Evolutionary conservation across 2,888 invertebrate genomes (phyloP).

Genomic region (Psylliodes chrysocephalus): DNA sequence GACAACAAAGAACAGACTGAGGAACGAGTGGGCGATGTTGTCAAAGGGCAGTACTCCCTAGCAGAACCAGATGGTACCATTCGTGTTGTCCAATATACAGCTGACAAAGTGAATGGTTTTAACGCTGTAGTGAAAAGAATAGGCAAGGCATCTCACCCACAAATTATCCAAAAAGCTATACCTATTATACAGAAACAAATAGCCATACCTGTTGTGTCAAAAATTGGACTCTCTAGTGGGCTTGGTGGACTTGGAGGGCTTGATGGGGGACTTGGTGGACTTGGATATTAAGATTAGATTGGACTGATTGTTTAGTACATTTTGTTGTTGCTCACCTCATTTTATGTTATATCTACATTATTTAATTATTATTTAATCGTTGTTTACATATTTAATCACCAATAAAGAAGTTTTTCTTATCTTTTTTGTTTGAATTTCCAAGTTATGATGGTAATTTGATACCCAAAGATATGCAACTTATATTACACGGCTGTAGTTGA

Average conservation of each 20-base stretch:
- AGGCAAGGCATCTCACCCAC: slow-evolving; percentile 51
- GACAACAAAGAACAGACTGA: slow-evolving; percentile 66
- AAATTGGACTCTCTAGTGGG: neutral
- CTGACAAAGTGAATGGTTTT: slow-evolving; percentile 71
- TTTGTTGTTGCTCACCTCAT: neutral
- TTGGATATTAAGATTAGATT: neutral
- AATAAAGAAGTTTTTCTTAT: too few relatives aligned
- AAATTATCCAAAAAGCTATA: neutral
- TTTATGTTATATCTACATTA: neutral
- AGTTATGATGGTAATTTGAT: too few relatives aligned
- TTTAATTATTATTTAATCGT: neutral
- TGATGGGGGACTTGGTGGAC: neutral
- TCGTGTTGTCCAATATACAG: slow-evolving; percentile 72
- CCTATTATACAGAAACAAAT: neutral
- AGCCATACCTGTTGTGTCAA: neutral
- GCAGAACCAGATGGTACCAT: slow-evolving; percentile 72
- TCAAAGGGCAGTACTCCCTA: slow-evolving; percentile 72
- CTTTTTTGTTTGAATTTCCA: too few relatives aligned
- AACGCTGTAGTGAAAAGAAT: slow-evolving; percentile 71
- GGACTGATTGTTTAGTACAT: neutral
- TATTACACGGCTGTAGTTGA: too few relatives aligned
- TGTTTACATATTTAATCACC: neutral
- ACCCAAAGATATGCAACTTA: too few relatives aligned
- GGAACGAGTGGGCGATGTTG: slow-evolving; percentile 69
- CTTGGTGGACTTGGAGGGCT: neutral